phyloP scores from a whole-genome alignment of 2,797 vertebrate genomes.

The Erpetoichthys calabaricus region DNA sequence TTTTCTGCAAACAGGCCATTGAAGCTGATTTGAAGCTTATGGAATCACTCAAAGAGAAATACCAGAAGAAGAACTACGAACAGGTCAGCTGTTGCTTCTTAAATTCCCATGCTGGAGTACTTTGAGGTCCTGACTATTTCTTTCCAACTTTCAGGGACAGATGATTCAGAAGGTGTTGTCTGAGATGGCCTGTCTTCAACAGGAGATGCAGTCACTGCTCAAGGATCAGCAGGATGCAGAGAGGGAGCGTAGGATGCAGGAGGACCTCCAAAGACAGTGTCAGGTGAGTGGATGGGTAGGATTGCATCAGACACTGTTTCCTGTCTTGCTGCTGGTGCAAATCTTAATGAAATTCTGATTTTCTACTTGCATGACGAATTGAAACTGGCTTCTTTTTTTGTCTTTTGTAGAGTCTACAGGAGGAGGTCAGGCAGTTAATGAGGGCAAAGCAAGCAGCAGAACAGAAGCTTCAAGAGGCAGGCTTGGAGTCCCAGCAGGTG shows the following conservation, averaged over 20 bases:
- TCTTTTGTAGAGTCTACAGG: slow-evolving; percentile 35
- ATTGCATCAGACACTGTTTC: too few relatives aligned
- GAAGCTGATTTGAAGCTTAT: slow-evolving; percentile 38
- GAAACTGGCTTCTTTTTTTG: too few relatives aligned
- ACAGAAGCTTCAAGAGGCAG: slow-evolving; percentile 37
- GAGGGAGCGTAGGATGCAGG: slow-evolving; percentile 18
- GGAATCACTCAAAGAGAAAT: slow-evolving; percentile 36
- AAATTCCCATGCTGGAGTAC: neutral
- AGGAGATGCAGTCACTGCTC: slow-evolving; percentile 34
- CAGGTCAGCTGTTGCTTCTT: slow-evolving; percentile 26
- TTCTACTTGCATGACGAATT: too few relatives aligned
- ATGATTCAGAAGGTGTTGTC: slow-evolving; percentile 34
- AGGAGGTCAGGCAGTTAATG: slow-evolving; percentile 30
- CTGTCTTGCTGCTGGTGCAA: too few relatives aligned
- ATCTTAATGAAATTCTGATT: too few relatives aligned
- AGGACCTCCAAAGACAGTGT: slow-evolving; percentile 30
- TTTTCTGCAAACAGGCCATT: slow-evolving; percentile 31
- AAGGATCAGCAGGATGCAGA: slow-evolving; percentile 29
- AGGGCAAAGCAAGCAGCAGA: slow-evolving; percentile 33
- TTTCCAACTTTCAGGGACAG: slow-evolving; percentile 24
- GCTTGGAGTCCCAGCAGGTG: slow-evolving; percentile 43
- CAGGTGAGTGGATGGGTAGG: slow-evolving; percentile 22
- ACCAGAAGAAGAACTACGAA: slow-evolving; percentile 41
- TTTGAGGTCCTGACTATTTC: neutral
- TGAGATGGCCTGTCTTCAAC: slow-evolving; percentile 32